These are phyloP conservation scores for Euphonia xanthogaster DNA, from an alignment of 2,797 vertebrate species.

Conservation along the genomic window DNA sequence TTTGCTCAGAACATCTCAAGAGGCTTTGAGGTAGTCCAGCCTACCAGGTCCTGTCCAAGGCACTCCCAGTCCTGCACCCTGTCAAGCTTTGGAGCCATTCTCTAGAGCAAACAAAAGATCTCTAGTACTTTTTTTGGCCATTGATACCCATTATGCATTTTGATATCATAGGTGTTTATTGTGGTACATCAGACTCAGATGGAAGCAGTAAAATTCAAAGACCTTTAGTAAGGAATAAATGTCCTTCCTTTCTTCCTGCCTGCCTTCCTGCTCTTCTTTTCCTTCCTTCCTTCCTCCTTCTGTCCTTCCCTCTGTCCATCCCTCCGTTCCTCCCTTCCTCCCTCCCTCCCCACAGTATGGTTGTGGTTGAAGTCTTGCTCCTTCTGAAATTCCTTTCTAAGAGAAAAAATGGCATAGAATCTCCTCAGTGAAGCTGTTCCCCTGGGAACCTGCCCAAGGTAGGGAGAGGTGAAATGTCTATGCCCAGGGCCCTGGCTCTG, in stretches of 20 bases:
- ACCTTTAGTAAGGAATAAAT: background rate
- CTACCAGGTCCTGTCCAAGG: background rate
- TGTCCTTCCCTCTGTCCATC: rapidly evolving
- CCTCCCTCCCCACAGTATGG: too few relatives aligned
- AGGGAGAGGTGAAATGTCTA: background rate
- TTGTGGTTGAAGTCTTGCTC: background rate
- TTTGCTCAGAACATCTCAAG: background rate
- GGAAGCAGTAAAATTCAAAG: background rate
- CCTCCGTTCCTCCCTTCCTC: rapidly evolving
- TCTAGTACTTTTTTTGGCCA: background rate
- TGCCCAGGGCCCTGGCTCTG: background rate
- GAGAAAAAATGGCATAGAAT: background rate
- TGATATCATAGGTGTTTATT: background rate
- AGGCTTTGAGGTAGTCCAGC: background rate
- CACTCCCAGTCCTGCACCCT: background rate
- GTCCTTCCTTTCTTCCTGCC: background rate
- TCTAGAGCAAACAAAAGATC: background rate
- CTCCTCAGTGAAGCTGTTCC: background rate
- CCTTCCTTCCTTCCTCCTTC: background rate
- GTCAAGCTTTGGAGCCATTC: background rate
- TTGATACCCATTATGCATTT: background rate
- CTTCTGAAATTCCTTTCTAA: background rate
- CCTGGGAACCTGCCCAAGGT: background rate
- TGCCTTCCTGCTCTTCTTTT: background rate
- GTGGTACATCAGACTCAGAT: background rate